phyloP scores from a whole-genome alignment of 2,797 vertebrate species.

The Tympanoctomys barrerae region DNA sequence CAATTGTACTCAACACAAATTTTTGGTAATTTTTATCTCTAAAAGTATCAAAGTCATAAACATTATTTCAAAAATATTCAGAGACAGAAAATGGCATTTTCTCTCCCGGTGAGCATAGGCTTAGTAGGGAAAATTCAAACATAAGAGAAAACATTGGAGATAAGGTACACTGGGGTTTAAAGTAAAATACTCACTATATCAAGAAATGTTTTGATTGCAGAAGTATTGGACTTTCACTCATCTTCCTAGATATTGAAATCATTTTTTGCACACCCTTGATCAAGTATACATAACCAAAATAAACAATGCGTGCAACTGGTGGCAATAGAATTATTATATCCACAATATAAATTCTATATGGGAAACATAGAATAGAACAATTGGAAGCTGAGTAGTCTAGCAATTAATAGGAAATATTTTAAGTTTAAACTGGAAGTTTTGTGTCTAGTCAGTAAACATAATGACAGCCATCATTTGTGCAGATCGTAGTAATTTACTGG shows the following conservation, averaged over 20 bases:
- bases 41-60: constrained; percentile 48
- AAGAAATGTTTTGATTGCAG: constrained; percentile 3
- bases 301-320: neutral
- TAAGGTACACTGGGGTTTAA: neutral
- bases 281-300: neutral
- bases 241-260: neutral
- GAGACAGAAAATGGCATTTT: neutral
- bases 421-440: neutral
- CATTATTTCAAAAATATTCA: neutral
- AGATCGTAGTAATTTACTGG: neutral
- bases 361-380: neutral
- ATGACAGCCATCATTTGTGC: neutral
- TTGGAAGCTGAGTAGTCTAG: neutral
- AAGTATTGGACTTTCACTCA: neutral
- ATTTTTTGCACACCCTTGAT: neutral
- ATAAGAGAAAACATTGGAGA: neutral
- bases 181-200: neutral
- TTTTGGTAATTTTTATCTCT: constrained; percentile 32
- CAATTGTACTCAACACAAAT: neutral
- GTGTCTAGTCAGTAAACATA: neutral
- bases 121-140: neutral
- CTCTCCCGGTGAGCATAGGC: neutral
- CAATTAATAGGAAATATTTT: neutral
- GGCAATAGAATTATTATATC: neutral
- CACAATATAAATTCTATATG: neutral